These are phyloP conservation scores for Drosophila mimetica DNA, from an alignment of 2,888 invertebrate genomes.

Conservation along the genomic window DNA sequence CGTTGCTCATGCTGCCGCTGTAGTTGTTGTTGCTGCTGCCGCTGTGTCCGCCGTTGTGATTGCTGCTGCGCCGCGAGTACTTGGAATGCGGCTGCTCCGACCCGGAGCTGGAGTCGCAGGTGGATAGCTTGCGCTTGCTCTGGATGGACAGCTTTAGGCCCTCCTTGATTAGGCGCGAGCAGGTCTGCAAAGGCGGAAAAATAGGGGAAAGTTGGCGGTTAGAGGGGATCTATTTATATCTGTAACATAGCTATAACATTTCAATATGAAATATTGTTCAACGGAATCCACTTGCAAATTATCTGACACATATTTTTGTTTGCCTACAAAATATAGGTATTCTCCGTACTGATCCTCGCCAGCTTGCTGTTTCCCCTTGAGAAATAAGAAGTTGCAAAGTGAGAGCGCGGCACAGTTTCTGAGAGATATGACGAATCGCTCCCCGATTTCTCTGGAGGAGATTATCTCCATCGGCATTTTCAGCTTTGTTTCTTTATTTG, in stretches of 20 bases:
- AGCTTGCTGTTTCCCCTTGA: background rate
- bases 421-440: conserved; percentile 35
- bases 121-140: conserved; percentile 92
- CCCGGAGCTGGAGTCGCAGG: conserved; percentile 86
- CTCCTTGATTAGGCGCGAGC: conserved; percentile 95
- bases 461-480: conserved; percentile 70
- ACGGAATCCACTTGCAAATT: no score
- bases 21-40: conserved; percentile 7
- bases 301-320: no score
- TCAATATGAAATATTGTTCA: no score
- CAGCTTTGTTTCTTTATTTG: conserved; percentile 33
- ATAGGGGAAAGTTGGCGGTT: conserved; percentile 6
- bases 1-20: conserved; percentile 31
- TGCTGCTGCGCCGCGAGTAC: conserved; percentile 77
- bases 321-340: no score
- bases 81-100: conserved; percentile 85
- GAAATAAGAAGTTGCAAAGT: background rate
- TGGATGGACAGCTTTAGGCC: conserved; percentile 95
- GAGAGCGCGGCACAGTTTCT: conserved; percentile 25
- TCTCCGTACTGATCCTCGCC: no score
- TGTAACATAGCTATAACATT: no score
- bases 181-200: conserved; percentile 87
- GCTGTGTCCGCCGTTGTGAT: conserved; percentile 20
- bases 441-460: conserved; percentile 46
- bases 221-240: background rate